Conservation (phyloP, 1,140 invertebrate genomes). For the Lamellibrachia luymesi region DNA sequence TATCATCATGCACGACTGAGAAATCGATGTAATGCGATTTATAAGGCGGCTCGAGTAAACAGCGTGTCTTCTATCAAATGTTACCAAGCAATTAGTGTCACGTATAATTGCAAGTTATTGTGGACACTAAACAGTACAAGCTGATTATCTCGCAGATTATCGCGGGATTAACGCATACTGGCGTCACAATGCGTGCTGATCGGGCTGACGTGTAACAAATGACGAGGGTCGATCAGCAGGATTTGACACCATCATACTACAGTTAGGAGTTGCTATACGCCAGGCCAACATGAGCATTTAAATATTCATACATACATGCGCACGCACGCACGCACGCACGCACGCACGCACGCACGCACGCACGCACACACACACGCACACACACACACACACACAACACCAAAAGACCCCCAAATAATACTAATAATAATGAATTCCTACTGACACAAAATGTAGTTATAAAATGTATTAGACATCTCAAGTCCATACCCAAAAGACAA, state of each 20-base stretch:
- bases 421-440: too few species aligned
- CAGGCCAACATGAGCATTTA: neutral
- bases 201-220: neutral
- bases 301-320: neutral
- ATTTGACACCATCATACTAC: neutral
- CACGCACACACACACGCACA: neutral
- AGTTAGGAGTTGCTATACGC: neutral
- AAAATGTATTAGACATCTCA: too few species aligned
- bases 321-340: neutral
- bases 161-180: neutral
- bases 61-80: neutral
- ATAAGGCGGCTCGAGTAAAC: neutral
- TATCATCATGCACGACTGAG: neutral
- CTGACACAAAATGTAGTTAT: too few species aligned
- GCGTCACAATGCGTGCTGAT: neutral
- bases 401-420: too few species aligned
- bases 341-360: neutral
- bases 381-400: neutral
- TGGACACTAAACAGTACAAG: conserved; percentile 4
- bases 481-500: too few species aligned
- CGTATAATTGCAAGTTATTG: conserved; percentile 1
- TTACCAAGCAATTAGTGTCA: conserved; percentile 1
- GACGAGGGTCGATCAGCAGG: neutral
- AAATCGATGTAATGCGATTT: conserved; percentile 1
- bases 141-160: conserved; percentile 5